Evolutionary conservation across 2,113 vertebrate species (phyloP).

Genomic region (Zosterops japonicus): DNA sequence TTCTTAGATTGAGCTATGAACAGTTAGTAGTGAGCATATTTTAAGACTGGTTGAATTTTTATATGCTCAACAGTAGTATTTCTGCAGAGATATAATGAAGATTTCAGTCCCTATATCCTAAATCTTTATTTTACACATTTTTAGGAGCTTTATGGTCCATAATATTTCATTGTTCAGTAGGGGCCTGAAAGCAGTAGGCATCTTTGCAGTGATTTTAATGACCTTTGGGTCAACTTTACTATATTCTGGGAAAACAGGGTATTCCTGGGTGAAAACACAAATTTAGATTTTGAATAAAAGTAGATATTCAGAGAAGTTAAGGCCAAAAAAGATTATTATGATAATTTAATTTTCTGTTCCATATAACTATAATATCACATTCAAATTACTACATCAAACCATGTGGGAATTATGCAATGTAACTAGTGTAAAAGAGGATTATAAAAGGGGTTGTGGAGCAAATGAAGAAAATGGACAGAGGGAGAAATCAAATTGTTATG

Average conservation of each 20-base stretch:
- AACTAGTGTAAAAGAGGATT: background rate
- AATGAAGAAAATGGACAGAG: background rate
- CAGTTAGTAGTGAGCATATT: background rate
- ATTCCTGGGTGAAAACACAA: background rate
- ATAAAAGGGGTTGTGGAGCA: background rate
- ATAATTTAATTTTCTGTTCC: background rate
- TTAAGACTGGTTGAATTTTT: background rate
- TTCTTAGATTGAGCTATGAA: background rate
- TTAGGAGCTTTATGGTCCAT: background rate
- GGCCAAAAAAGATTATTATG: background rate
- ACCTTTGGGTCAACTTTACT: background rate
- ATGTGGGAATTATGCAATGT: background rate
- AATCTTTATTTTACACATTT: constrained; percentile 16
- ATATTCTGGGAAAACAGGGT: background rate
- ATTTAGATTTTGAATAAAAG: background rate
- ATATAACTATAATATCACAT: background rate
- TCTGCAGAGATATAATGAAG: background rate
- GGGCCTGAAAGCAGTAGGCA: background rate
- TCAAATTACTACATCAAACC: background rate
- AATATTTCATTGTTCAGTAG: background rate
- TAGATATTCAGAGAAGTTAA: background rate
- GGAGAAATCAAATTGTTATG: background rate
- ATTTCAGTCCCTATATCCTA: background rate
- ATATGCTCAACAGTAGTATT: background rate
- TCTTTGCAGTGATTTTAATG: background rate